Conservation (phyloP, 2,888 invertebrate genomes). For the Drosophila meridiana region DNA sequence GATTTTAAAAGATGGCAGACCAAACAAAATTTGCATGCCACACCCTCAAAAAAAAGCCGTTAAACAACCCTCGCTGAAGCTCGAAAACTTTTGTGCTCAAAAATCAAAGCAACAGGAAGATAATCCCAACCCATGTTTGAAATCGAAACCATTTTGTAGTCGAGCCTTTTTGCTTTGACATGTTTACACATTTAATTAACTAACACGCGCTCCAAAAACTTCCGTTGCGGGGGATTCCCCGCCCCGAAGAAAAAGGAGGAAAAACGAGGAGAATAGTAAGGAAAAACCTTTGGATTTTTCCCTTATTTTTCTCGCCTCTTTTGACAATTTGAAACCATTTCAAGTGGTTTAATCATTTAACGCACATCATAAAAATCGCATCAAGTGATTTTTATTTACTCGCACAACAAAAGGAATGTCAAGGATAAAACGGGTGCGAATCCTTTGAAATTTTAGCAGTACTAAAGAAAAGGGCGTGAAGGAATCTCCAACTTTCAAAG, state of each 20-base stretch:
- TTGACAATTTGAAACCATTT: conserved; percentile 78
- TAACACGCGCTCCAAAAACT: conserved; percentile 70
- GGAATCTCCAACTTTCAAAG: conserved; percentile 11
- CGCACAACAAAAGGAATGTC: conserved; percentile 57
- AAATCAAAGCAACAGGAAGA: conserved; percentile 61
- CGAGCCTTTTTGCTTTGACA: conserved; percentile 56
- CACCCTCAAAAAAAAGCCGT: conserved; percentile 6
- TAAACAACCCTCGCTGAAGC: conserved; percentile 8
- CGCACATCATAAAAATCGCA: conserved; percentile 81
- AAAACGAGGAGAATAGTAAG: conserved; percentile 20
- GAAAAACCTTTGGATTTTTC: conserved; percentile 18
- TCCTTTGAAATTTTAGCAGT: conserved; percentile 65
- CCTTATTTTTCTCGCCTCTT: conserved; percentile 23
- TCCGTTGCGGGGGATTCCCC: conserved; percentile 45
- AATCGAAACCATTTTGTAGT: conserved; percentile 61
- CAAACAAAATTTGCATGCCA: conserved; percentile 28
- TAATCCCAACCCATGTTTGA: conserved; percentile 18
- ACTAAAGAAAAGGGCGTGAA: conserved; percentile 12
- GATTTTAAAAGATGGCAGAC: conserved; percentile 49
- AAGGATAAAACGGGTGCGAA: conserved; percentile 20
- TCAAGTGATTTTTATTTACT: conserved; percentile 79
- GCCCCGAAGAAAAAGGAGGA: conserved; percentile 25
- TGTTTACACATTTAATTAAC: conserved; percentile 82
- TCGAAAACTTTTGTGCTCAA: conserved; percentile 36
- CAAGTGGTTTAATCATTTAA: conserved; percentile 83